phyloP scores from a whole-genome alignment of 2,113 vertebrate species.

The Vulpes vulpes region DNA sequence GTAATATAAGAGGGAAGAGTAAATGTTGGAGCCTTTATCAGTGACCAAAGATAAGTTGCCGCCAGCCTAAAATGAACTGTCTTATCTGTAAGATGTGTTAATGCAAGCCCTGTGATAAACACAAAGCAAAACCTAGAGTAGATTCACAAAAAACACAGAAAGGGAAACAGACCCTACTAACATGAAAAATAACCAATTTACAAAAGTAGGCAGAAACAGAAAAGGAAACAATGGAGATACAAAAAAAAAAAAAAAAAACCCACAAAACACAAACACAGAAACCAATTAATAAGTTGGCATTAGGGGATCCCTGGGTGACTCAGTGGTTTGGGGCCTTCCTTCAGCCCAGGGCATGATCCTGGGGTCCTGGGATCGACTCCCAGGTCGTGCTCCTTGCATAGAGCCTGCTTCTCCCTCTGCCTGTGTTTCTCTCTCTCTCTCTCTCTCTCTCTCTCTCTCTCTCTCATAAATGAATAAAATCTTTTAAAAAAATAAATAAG shows the following conservation, averaged over 20 bases:
- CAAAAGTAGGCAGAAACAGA: not conserved
- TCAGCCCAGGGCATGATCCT: too few species aligned
- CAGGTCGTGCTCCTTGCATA: too few species aligned
- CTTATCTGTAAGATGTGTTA: not conserved
- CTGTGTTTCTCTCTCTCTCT: too few species aligned
- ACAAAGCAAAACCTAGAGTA: constrained; percentile 14
- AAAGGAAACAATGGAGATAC: not conserved
- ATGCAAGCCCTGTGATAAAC: not conserved
- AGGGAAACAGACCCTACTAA: not conserved
- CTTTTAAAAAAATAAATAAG: too few species aligned
- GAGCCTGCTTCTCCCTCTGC: too few species aligned
- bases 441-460: too few species aligned
- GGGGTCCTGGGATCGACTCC: too few species aligned
- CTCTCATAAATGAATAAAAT: too few species aligned
- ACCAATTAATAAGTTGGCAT: not conserved
- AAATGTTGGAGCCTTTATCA: not conserved
- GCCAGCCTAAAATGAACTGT: not conserved
- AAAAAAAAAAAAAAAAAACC: not conserved
- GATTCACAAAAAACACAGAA: not conserved
- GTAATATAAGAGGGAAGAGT: not conserved
- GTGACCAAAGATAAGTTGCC: not conserved
- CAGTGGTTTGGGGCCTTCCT: too few species aligned
- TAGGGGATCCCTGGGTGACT: too few species aligned
- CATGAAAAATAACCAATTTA: not conserved
- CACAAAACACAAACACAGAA: not conserved